phyloP scores from a whole-genome alignment of 2,113 vertebrate genomes.

The Alces alces region DNA sequence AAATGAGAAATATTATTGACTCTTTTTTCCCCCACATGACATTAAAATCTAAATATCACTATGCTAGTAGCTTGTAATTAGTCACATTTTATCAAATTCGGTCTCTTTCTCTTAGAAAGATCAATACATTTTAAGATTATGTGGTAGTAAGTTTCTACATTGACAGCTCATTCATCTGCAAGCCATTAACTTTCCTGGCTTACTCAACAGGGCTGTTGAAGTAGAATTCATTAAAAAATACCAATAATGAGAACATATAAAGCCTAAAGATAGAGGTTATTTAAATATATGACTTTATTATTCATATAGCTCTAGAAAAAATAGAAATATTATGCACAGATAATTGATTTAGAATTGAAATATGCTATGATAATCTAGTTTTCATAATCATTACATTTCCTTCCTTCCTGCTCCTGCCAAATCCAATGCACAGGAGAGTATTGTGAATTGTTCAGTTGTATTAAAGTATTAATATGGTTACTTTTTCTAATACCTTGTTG shows the following conservation, averaged over 20 bases:
- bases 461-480: not conserved
- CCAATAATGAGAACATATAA: not conserved
- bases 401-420: not conserved
- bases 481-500: not conserved
- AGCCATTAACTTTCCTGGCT: conserved; percentile 34
- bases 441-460: not conserved
- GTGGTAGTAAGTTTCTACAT: not conserved
- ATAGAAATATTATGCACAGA: not conserved
- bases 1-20: conserved; percentile 10
- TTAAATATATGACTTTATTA: conserved; percentile 20
- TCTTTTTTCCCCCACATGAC: not conserved
- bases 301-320: not conserved
- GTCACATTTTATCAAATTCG: conserved; percentile 10
- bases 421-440: not conserved
- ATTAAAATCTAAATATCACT: conserved; percentile 33
- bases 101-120: not conserved
- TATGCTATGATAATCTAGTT: not conserved
- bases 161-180: conserved; percentile 26
- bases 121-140: conserved; percentile 51
- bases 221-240: conserved; percentile 50
- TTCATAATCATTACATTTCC: not conserved
- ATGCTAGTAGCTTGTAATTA: conserved; percentile 21
- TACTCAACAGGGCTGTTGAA: not conserved
- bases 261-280: not conserved
- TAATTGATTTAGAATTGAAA: not conserved